Evolutionary conservation across 1,140 invertebrate genomes (phyloP).

Genomic region (Halesus radiatus): DNA sequence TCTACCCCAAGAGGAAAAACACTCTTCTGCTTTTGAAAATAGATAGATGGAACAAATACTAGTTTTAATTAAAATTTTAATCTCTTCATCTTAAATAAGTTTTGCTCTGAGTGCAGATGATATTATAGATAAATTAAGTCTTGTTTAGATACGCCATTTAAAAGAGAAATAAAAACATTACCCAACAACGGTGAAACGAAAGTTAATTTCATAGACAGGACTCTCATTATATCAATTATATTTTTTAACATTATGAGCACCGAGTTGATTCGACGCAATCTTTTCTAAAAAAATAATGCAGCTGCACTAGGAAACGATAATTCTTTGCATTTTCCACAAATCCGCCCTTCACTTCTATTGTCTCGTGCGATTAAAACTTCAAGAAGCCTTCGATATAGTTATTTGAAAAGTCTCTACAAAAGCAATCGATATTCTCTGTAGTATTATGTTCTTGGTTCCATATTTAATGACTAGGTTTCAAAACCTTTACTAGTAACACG

Average conservation of each 20-base stretch:
- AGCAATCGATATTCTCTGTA: too few species aligned
- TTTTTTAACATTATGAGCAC: not conserved
- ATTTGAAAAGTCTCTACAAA: not conserved
- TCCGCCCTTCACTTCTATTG: slow-evolving; percentile 14
- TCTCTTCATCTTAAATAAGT: too few species aligned
- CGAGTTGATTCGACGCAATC: slow-evolving; percentile 4
- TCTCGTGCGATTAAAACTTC: not conserved
- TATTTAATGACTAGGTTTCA: too few species aligned
- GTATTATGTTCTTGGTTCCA: too few species aligned
- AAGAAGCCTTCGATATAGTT: not conserved
- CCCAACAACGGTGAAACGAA: not conserved
- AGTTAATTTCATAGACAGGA: slow-evolving; percentile 28
- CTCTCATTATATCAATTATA: slow-evolving; percentile 14
- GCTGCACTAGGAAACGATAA: slow-evolving; percentile 16
- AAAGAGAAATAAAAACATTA: not conserved
- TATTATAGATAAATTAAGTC: slow-evolving; percentile 3
- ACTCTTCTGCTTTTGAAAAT: too few species aligned
- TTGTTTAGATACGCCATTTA: not conserved
- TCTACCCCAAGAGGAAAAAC: too few species aligned
- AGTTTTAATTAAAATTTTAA: too few species aligned
- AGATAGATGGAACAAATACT: too few species aligned
- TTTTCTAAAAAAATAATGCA: slow-evolving; percentile 12
- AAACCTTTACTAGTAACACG: too few species aligned
- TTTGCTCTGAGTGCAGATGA: not conserved
- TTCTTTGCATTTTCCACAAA: slow-evolving; percentile 13